Evolutionary conservation across 37 sponge, comb jelly and placozoan species (phyloP), one percentile per base, ranked within the genome.

Genomic region (Mnemiopsis leidyi): DNA sequence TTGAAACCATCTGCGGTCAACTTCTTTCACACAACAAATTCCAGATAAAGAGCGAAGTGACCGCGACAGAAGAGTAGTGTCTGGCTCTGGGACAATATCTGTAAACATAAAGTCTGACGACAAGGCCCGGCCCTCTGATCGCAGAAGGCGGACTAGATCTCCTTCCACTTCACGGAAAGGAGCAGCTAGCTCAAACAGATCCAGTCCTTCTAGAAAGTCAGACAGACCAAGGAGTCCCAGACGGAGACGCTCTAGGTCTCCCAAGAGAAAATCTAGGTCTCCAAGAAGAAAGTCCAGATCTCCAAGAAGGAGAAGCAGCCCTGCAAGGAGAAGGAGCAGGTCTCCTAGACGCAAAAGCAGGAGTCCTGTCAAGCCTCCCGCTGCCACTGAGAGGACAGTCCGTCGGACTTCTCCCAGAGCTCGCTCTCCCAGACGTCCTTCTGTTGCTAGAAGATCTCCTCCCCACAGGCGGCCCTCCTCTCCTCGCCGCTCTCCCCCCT

Each of bases 41-140:
- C 33, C 79, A 77, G 79, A 77, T 9, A 77, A 77, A 77, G 79
- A 77, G 0, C 16, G 32, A 36, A 32, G 79, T 31, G 79, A 77
- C 32, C 30, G 79, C 9, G 79, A 77, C 32, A 35, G 90, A 0
- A 28, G 90, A 38, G 35, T 85, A 24, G 90, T 85, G 3, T 85
- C 90, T n/a, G 90, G 90, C 5, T 85, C 90, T 0, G 90, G 90
- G 7, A 39, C 90, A 18, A 85, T 85, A 40, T 85, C 90, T 39
- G 90, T 85, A 18, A 85, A 85, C 48, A 85, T 85, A 1, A 85
- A 85, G 61, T 40, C 90, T 36, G 90, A 85, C 61, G 90, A 85
- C 28, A 37, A 37, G 20, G 16, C 61, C 13, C 2, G 90, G 29
- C 24, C 61, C 0, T 39, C 90, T 16, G 23, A 7, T 39, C 90